Conservation (phyloP, 2,797 vertebrate species). For the Cryptoprocta ferox region DNA sequence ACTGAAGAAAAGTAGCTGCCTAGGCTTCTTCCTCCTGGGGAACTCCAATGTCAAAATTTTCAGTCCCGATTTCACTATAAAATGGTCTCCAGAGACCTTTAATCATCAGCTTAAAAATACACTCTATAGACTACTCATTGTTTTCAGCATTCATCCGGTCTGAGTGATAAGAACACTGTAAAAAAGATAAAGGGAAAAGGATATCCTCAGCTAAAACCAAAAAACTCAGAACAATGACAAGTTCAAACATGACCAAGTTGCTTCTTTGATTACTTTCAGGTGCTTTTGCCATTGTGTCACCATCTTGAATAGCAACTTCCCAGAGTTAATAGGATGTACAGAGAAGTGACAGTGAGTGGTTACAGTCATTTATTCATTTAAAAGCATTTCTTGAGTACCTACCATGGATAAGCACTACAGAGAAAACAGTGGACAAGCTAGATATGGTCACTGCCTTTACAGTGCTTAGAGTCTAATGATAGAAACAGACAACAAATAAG, state of each 20-base stretch:
- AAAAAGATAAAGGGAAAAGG: constrained; percentile 82
- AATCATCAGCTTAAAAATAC: constrained; percentile 71
- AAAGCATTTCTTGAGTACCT: background rate
- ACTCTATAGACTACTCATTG: constrained; percentile 20
- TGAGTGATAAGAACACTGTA: constrained; percentile 78
- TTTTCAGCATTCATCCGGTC: constrained; percentile 83
- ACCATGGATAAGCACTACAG: background rate
- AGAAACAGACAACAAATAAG: constrained; percentile 1
- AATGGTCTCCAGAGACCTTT: constrained; percentile 56
- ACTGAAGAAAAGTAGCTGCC: constrained; percentile 55
- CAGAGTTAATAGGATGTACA: background rate
- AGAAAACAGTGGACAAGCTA: background rate
- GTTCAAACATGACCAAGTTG: constrained; percentile 12
- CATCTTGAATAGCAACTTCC: background rate
- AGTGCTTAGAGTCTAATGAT: background rate
- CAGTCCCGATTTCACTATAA: constrained; percentile 37
- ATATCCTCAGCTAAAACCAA: constrained; percentile 82
- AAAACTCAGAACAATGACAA: constrained; percentile 71
- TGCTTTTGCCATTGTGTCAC: background rate
- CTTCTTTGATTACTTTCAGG: constrained; percentile 71
- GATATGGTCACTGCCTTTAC: background rate
- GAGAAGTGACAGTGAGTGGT: background rate
- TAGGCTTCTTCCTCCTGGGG: constrained; percentile 44
- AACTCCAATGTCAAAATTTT: constrained; percentile 50
- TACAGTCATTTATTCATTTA: background rate